Percentiles rank a stretch among this genome's conserved stretches.
phyloP scores from a whole-genome alignment of 2,113 vertebrate genomes.

The Spilogale gracilis region DNA sequence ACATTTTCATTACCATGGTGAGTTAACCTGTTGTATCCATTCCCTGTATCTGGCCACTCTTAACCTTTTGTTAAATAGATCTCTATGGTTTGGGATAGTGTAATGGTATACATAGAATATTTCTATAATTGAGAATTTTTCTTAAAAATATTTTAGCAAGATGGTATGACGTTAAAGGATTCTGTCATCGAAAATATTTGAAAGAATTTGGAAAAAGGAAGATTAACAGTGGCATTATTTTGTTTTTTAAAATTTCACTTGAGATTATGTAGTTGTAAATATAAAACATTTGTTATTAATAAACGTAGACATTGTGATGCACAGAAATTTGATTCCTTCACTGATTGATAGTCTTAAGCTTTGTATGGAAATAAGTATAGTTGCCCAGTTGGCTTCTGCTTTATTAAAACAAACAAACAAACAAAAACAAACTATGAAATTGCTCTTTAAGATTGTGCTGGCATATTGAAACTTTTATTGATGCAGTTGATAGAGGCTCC shows the following conservation, averaged over 20 bases:
- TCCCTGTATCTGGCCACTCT: not conserved
- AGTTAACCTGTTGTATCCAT: not conserved
- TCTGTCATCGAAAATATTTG: not conserved
- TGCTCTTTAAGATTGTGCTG: not conserved
- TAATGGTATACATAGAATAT: not conserved
- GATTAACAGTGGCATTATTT: not conserved
- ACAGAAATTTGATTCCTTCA: not conserved
- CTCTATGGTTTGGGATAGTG: not conserved
- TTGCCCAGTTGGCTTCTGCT: not conserved
- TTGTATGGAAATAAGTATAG: not conserved
- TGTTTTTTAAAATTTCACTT: not conserved
- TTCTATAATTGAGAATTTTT: not conserved
- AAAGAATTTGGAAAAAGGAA: not conserved
- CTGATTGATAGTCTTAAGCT: not conserved
- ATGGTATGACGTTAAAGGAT: not conserved
- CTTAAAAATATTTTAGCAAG: not conserved
- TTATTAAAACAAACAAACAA: not conserved
- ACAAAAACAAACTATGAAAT: not conserved
- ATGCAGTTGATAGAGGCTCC: not conserved
- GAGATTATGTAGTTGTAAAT: not conserved
- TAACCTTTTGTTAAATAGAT: not conserved
- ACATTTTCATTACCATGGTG: not conserved
- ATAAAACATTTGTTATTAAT: not conserved
- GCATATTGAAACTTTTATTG: not conserved
- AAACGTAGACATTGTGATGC: slow-evolving; percentile 3